These are phyloP conservation scores for Turritopsis rubra DNA, from an alignment of 30 jellyfish, hydroid and myxozoan genomes.

Conservation along the genomic window DNA sequence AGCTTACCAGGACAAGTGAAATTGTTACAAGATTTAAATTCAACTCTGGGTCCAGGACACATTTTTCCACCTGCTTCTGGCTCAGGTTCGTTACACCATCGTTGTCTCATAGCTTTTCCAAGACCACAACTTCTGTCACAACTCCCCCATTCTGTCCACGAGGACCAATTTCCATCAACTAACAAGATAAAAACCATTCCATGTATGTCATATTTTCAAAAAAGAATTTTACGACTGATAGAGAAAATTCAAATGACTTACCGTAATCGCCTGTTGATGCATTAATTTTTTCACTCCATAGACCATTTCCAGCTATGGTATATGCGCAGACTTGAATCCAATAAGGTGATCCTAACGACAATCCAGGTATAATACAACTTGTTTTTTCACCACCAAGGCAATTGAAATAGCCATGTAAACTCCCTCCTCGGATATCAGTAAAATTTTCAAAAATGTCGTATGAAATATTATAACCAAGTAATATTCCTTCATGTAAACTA, in stretches of 20 bases:
- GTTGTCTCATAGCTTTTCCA: constrained; percentile 10
- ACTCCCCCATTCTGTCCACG: constrained; percentile 10
- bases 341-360: constrained; percentile 5
- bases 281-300: neutral
- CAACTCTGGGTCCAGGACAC: neutral
- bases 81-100: constrained; percentile 14
- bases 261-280: constrained; percentile 2
- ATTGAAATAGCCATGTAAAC: neutral
- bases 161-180: constrained; percentile 10
- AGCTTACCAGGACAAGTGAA: constrained; percentile 8
- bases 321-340: neutral
- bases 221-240: no score
- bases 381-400: constrained; percentile 16
- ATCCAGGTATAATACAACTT: neutral
- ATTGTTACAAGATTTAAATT: neutral
- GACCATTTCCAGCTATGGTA: neutral
- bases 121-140: constrained; percentile 10
- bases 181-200: neutral
- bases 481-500: neutral
- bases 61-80: constrained; percentile 8
- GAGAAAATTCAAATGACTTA: neutral
- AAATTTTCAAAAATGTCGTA: neutral
- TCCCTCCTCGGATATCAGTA: constrained; percentile 1
- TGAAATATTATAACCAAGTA: constrained; percentile 7
- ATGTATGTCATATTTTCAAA: neutral